Base-by-base conservation (phyloP, 2,113 vertebrate genomes). In the Boulengeromyrus knoepffleri region DNA sequence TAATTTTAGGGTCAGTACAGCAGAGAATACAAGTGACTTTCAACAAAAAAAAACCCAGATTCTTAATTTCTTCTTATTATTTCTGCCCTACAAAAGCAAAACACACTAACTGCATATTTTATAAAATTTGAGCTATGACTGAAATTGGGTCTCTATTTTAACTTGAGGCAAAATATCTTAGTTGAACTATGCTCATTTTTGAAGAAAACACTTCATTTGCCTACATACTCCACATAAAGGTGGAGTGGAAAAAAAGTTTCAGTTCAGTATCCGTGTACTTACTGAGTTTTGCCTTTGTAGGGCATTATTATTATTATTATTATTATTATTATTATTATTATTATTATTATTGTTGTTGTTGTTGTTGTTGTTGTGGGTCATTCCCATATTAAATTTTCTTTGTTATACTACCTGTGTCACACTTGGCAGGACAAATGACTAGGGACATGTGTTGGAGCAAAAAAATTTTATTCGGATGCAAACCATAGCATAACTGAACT, bases 1-100 rank as follows among this genome's bases (percentile, higher is more conserved):
- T 49, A 84, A 56, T 83, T 83, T 84, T 80, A 27, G 74, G 74
- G 70, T 84, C 50, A 49, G 77, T 83, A 89, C 50, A 39, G 88
- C 74, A 53, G 74, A 89, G 74, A 80, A 36, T 42, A 80, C 12
- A 80, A 80, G 74, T 80, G 74, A 42, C 13, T 42, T 80, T 80
- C 74, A 80, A 80, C 74, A 80, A 80, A 80, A 77, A 46, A 47
- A 77, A 46, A 12, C 9, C 80, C 36, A 0, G 21, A 85, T 49
- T 49, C 39, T 85, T 24, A 3, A 46, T n/a, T 27, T 12, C 1
- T 85, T 77, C 13, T 80, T 80, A 39, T 80, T 42, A 42, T 80
- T 80, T 42, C 31, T 80, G 62, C 62, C 62, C 62, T 70, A 70
- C 10, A 70, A 70, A 70, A 12, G 62, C n/a, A 70, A 70, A 70